Evolutionary conservation across 2,888 invertebrate genomes (phyloP), one percentile per base, ranked within the genome.

Genomic region (Thecocarcelia acutangulata): DNA sequence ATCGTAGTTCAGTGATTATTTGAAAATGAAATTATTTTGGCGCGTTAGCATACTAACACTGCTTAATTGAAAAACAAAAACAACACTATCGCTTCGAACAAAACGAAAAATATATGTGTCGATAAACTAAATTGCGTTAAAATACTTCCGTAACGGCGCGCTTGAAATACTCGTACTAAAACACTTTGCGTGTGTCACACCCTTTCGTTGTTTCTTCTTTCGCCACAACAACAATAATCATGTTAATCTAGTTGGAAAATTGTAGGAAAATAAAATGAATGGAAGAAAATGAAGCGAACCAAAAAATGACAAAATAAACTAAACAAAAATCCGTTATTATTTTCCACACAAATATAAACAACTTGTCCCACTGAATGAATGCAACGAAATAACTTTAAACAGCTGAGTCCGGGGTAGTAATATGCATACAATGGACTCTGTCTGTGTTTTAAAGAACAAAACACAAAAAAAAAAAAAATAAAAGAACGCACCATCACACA

Each of bases 71-170:
- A 66, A 73, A 52, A 52, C 40, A 40, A 61, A 46, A n/a, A 46
- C 46, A 24, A 33, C 15, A 68, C 56, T 80, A 44, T 28, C 40
- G 54, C 44, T 24, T 54, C 9, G 17, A 52, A 58, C 3, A 28
- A 33, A 37, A 54, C 13, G 24, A 21, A 68, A 66, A 68, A 64
- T 37, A 33, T 9, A 56, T 66, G 48, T 78, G 37, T 59, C 74
- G 78, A 64, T 64, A 74, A 69, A 58, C 58, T 76, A 58, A 73
- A 80, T 74, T 77, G 76, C 77, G 44, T 58, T 73, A 70, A 81
- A 78, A 75, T 75, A 84, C 83, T 84, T 84, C 83, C 83, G 83
- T 75, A 83, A 64, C 83, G 84, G 83, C 84, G 83, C 84, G 81
- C 64, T 82, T 78, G 24, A 70, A 59, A 68, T 73, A 37, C 21